phyloP scores from a whole-genome alignment of 2,797 vertebrate species.

The Pangasius djambal region DNA sequence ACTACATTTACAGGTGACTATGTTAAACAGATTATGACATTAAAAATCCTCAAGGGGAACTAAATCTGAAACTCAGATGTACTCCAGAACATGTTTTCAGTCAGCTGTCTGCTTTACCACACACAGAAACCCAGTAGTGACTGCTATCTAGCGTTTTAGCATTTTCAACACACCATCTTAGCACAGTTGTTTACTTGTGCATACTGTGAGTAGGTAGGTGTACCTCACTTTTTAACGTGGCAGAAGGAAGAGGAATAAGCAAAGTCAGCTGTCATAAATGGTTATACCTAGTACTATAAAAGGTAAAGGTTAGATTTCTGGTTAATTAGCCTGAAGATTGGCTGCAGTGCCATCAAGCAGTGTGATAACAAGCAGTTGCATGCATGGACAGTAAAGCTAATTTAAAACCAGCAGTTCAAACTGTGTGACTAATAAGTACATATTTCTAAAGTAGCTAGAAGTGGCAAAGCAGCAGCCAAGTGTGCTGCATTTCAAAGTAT shows the following conservation, averaged over 20 bases:
- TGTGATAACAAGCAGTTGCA: no score
- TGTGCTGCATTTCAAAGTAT: background rate
- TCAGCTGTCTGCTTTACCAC: background rate
- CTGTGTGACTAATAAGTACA: background rate
- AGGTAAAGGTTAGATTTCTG: background rate
- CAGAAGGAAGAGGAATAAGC: background rate
- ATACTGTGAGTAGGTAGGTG: background rate
- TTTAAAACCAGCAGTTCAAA: background rate
- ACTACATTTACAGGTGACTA: background rate
- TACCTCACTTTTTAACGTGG: background rate
- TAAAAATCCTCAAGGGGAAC: background rate
- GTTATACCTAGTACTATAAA: background rate
- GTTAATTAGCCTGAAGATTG: background rate
- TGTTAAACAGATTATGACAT: background rate
- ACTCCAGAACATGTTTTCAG: background rate
- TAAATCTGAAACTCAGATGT: background rate
- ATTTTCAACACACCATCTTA: background rate
- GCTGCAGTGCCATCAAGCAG: no score
- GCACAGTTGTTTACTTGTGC: background rate
- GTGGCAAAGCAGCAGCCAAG: background rate
- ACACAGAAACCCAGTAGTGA: background rate
- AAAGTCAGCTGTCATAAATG: background rate
- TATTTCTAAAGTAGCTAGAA: background rate
- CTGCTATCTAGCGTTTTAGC: background rate
- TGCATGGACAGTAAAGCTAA: background rate